Conservation (phyloP, 2,888 invertebrate genomes). For the Esperia sulphurella region DNA sequence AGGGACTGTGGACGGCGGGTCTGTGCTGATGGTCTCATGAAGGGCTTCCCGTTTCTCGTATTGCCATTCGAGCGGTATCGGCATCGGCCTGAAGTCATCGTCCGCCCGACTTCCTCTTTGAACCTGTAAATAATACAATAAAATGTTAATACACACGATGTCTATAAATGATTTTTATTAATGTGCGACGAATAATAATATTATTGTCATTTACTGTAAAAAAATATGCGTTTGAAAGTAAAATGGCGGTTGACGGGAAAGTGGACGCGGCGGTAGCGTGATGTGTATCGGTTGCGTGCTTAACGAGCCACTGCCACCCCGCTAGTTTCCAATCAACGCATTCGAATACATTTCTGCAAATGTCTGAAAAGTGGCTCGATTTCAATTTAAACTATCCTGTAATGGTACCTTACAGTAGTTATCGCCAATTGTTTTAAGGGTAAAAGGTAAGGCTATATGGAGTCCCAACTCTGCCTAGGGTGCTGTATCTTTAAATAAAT, state of each 20-base stretch:
- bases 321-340: conserved; percentile 56
- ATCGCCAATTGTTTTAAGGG: too few species aligned
- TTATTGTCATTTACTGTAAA: conserved; percentile 24
- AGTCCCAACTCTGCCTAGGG: too few species aligned
- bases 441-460: too few species aligned
- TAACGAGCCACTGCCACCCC: conserved; percentile 38
- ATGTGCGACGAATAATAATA: conserved; percentile 12
- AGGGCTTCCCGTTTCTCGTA: conserved; percentile 37
- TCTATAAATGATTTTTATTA: conserved; percentile 19
- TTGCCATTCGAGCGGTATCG: conserved; percentile 65
- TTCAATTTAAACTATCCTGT: too few species aligned
- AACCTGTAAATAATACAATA: conserved; percentile 45
- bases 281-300: conserved; percentile 50
- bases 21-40: conserved; percentile 43
- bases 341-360: conserved; percentile 37
- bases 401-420: too few species aligned
- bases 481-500: too few species aligned
- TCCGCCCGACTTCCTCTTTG: conserved; percentile 41
- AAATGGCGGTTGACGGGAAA: conserved; percentile 67
- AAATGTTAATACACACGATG: conserved; percentile 18
- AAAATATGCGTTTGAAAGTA: conserved; percentile 71
- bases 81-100: conserved; percentile 61
- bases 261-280: conserved; percentile 51
- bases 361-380: conserved; percentile 12
- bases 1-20: conserved; percentile 38